Base-by-base conservation (phyloP, 2,113 vertebrate species). In the Abramis brama region DNA sequence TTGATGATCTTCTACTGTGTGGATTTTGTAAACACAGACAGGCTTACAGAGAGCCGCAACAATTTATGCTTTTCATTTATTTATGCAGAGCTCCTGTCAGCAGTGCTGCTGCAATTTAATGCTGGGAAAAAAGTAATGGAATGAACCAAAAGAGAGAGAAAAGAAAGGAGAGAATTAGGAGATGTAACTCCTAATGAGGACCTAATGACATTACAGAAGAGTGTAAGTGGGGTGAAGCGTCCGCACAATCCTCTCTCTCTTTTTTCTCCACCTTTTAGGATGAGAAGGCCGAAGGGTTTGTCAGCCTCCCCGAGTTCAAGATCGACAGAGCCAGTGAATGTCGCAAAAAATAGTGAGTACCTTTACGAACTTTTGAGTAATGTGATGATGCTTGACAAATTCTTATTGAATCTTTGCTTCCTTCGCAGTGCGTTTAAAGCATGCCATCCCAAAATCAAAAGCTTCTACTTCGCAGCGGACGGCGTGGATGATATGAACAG, bases 401-500 rank as follows among this genome's bases (percentile, higher is more conserved):
- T 60, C 62, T 73, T 8, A 47, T 13, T 62, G 27, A 62, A 1
- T 68, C 50, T 57, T 6, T n/a, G 5, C 52, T 83, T 21, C 8
- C 84, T 27, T 73, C 11, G 27, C 93, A 99, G 98, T 87, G 98
- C 98, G 87, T 99, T 99, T 95, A 99, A 99, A 95, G 98, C 98
- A 87, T 99, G 97, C 92, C 98, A 99, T 93, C 98, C 98, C 86
- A 99, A 99, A 95, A 99, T 99, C 94, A 99, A 99, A 96, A 99
- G 97, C 89, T 99, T 99, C 95, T 99, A 99, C 94, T 99, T 99
- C 93, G 98, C 98, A 86, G 98, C 98, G 83, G 98, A 99, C 91
- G 97, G 98, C 91, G 96, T 98, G 93, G 98, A 99, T 92, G 98
- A 99, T 93, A 98, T 99, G 97, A 98, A 97, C 94, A 97, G 98